phyloP scores from a whole-genome alignment of 2,113 vertebrate genomes.

The Ctenodactylus gundi region DNA sequence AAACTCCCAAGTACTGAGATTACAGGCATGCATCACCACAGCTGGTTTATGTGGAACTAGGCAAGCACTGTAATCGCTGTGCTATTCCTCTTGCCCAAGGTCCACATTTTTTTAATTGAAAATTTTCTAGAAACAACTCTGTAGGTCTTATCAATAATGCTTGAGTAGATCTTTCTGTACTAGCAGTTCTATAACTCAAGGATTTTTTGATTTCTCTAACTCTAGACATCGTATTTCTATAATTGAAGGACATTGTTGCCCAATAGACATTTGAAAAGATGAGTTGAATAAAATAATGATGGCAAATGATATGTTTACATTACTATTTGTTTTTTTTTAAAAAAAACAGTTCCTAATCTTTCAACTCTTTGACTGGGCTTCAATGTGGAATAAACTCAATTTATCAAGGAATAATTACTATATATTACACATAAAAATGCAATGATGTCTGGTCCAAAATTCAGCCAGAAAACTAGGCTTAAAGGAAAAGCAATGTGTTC shows the following conservation, averaged over 20 bases:
- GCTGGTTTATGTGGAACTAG: too few relatives aligned
- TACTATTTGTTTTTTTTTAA: background rate
- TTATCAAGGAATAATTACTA: constrained; percentile 26
- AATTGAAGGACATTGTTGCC: background rate
- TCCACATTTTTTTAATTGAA: too few relatives aligned
- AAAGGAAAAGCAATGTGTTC: constrained; percentile 4
- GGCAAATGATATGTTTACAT: background rate
- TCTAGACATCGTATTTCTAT: background rate
- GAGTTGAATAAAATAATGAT: background rate
- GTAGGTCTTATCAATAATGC: background rate
- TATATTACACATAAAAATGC: background rate
- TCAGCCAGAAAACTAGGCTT: background rate
- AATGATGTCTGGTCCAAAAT: background rate
- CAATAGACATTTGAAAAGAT: background rate
- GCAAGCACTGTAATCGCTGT: too few relatives aligned
- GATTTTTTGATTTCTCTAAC: too few relatives aligned
- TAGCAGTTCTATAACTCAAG: background rate
- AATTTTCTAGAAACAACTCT: background rate
- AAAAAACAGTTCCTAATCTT: background rate
- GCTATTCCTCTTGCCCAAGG: too few relatives aligned
- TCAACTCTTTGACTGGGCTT: background rate
- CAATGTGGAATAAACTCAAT: background rate
- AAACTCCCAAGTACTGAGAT: too few relatives aligned
- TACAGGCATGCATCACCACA: too few relatives aligned
- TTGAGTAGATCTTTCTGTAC: background rate